Conservation (phyloP, 2,888 invertebrate species). For the Periphyllus acericola region DNA sequence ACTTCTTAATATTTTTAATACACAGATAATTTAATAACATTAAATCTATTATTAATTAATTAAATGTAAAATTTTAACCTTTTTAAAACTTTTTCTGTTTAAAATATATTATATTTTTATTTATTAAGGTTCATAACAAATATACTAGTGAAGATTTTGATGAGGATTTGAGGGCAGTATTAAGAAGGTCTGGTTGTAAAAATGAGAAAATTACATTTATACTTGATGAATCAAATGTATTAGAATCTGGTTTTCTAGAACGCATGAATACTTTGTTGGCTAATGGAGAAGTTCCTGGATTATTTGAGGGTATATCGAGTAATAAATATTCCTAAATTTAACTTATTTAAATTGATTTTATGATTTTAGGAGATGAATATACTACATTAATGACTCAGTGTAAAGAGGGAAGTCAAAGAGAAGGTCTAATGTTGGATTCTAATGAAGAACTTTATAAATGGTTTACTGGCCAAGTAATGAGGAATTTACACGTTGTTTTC, state of each 20-base stretch:
- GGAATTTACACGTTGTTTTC: slow-evolving; percentile 98
- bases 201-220: slow-evolving; percentile 99
- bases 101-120: neutral
- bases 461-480: slow-evolving; percentile 99
- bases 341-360: slow-evolving; percentile 17
- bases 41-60: too few relatives aligned
- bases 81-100: neutral
- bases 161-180: slow-evolving; percentile 92
- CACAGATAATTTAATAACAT: too few relatives aligned
- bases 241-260: slow-evolving; percentile 98
- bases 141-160: slow-evolving; percentile 99
- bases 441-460: slow-evolving; percentile 99
- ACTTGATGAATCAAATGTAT: slow-evolving; percentile 97
- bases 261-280: slow-evolving; percentile 98
- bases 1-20: too few relatives aligned
- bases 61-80: neutral
- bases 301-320: slow-evolving; percentile 77
- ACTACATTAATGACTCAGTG: slow-evolving; percentile 99
- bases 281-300: slow-evolving; percentile 96
- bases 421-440: slow-evolving; percentile 98
- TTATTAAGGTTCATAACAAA: slow-evolving; percentile 91
- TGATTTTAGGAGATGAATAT: slow-evolving; percentile 86
- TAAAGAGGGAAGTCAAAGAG: slow-evolving; percentile 97
- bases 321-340: neutral
- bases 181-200: slow-evolving; percentile 88